Conservation (phyloP, 2,113 vertebrate genomes). For the Isichthys henryi region DNA sequence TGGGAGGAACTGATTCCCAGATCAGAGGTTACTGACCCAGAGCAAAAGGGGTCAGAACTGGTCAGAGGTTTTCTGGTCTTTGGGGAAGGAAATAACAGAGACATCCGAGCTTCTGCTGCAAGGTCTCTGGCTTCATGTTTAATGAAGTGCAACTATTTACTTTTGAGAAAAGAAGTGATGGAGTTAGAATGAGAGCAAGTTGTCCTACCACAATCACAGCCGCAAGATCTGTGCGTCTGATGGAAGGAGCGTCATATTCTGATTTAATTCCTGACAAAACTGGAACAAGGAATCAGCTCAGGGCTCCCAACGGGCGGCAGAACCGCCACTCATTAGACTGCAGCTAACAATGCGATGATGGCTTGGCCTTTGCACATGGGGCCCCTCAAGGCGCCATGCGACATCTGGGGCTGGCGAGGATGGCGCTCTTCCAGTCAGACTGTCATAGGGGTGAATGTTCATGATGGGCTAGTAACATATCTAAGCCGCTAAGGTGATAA, state of each 20-base stretch:
- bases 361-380: background rate
- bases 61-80: background rate
- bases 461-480: background rate
- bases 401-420: background rate
- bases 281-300: background rate
- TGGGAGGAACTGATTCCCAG: background rate
- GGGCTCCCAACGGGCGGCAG: background rate
- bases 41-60: background rate
- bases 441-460: background rate
- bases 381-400: background rate
- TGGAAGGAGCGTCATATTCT: background rate
- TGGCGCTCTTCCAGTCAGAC: background rate
- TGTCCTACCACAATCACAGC: background rate
- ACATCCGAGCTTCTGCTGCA: background rate
- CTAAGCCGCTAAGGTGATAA: background rate
- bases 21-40: background rate
- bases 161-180: background rate
- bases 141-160: background rate
- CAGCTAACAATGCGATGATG: background rate
- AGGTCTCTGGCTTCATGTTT: background rate
- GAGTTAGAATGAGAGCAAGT: background rate
- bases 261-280: background rate
- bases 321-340: background rate
- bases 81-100: constrained; percentile 16
- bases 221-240: background rate